Evolutionary conservation across 2,797 vertebrate species (phyloP).

Genomic region (Acestrorhynchus altus): DNA sequence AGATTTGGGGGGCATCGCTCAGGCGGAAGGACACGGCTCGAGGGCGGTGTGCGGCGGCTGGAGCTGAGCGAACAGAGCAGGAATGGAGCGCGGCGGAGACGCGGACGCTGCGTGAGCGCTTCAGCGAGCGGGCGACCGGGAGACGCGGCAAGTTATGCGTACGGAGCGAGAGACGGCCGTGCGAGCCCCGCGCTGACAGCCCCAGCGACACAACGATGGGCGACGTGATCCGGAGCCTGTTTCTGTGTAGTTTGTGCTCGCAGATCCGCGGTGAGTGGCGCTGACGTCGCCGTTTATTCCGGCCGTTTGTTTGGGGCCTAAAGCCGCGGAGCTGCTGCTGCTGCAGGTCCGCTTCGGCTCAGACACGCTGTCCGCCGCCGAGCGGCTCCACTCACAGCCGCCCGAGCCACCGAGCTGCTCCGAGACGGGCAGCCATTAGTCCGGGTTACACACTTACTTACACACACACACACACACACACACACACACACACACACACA

Average conservation of each 20-base stretch:
- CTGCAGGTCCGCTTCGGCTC: too few species aligned
- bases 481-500: too few species aligned
- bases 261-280: constrained; percentile 83
- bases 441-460: too few species aligned
- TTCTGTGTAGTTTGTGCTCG: constrained; percentile 85
- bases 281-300: not conserved
- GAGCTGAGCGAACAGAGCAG: constrained; percentile 64
- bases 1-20: constrained; percentile 59
- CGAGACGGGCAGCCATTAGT: too few species aligned
- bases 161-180: constrained; percentile 65
- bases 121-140: too few species aligned
- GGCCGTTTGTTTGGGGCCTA: too few species aligned
- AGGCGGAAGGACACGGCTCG: constrained; percentile 79
- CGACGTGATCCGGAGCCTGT: constrained; percentile 87
- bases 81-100: constrained; percentile 64
- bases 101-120: too few species aligned
- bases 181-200: constrained; percentile 64
- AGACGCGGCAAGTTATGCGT: constrained; percentile 33
- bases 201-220: constrained; percentile 78
- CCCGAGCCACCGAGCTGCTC: too few species aligned
- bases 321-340: too few species aligned
- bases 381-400: too few species aligned
- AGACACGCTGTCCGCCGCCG: too few species aligned
- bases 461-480: too few species aligned
- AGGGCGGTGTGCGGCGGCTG: constrained; percentile 70